Base-by-base conservation (phyloP, 2,113 vertebrate genomes). In the Psophia crepitans region DNA sequence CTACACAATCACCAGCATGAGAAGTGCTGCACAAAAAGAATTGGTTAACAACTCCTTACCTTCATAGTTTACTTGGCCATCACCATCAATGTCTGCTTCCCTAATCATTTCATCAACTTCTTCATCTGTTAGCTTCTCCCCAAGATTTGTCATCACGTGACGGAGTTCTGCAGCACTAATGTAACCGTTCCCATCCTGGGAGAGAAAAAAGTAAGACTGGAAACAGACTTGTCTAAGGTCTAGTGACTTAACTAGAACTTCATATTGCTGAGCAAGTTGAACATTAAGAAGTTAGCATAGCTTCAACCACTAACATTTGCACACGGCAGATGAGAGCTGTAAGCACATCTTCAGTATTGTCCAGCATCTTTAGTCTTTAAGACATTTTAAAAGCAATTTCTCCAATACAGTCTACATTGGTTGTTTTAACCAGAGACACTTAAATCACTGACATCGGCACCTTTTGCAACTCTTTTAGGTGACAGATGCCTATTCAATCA, bases 11-110 rank as follows among this genome's bases (percentile, higher is more conserved):
- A 79, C 8, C 28, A 53, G 30, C 35, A 43, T 1, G 2, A 7
- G 0, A 66, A 61, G 10, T 2, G 12, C 60, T 74, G 60, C 66
- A 43, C 28, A 53, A 28, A 32, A 68, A 68, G 3, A 49, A 60
- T 23, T 24, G 4, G 21, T 82, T 32, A 90, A 43, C 19, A 74
- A 27, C 41, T 76, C 69, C 95, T 96, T 97, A 99, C 99, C 99
- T 99, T 99, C 99, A 97, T 99, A 99, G 98, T 99, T 99, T 99
- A 99, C 99, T 98, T 99, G 99, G 96, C 99, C 99, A 89, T 99
- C 99, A 93, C 99, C 99, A 95, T 99, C 99, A 96, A 99, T 99
- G 97, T 99, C 99, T 99, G 99, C 99, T 99, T 99, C 99, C 98
- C 99, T 99, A 99, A 99, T 99, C 99, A 99, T 99, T 96, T 99